Percentiles rank a stretch among this genome's conserved stretches.
Conservation (phyloP, 2,888 invertebrate species). For the Drosophila emarginata region DNA sequence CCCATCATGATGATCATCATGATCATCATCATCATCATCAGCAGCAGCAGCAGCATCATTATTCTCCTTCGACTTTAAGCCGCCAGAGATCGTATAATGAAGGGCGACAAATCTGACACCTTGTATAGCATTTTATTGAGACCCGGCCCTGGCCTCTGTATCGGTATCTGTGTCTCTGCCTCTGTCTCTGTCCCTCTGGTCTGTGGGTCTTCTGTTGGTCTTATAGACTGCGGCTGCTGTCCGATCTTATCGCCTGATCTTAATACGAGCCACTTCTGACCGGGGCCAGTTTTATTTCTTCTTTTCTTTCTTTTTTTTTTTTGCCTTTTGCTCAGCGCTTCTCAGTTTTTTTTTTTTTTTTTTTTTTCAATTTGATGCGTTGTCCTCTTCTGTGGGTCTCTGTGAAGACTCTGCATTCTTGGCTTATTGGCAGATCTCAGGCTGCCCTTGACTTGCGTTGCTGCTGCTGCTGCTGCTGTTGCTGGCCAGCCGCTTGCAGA, state of each 20-base stretch:
- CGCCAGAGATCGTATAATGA: conserved; percentile 78
- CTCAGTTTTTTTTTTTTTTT: conserved; percentile 16
- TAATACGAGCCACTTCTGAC: conserved; percentile 77
- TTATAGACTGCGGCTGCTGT: conserved; percentile 56
- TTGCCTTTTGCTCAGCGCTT: conserved; percentile 3
- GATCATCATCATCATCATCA: neutral
- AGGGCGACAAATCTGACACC: conserved; percentile 83
- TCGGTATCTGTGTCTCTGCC: neutral
- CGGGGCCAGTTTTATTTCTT: conserved; percentile 24
- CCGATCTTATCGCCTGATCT: conserved; percentile 81
- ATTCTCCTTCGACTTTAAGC: conserved; percentile 49
- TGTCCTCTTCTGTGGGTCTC: conserved; percentile 42
- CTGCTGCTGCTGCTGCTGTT: conserved; percentile 11
- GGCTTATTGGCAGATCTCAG: conserved; percentile 64
- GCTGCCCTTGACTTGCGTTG: conserved; percentile 12
- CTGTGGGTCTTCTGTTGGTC: conserved; percentile 7
- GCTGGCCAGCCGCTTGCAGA: conserved; percentile 51
- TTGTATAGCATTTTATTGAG: conserved; percentile 81
- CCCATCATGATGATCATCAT: neutral
- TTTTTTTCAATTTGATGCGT: conserved; percentile 75
- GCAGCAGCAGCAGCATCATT: neutral
- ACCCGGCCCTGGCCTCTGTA: conserved; percentile 43
- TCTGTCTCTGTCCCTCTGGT: conserved; percentile 39
- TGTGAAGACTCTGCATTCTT: conserved; percentile 59
- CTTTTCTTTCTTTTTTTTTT: neutral